A percentile compares a stretch with the other conserved stretches of the same genome.
Evolutionary conservation across 2,113 vertebrate species (phyloP).

Genomic region (Entomyzon cyanotis): DNA sequence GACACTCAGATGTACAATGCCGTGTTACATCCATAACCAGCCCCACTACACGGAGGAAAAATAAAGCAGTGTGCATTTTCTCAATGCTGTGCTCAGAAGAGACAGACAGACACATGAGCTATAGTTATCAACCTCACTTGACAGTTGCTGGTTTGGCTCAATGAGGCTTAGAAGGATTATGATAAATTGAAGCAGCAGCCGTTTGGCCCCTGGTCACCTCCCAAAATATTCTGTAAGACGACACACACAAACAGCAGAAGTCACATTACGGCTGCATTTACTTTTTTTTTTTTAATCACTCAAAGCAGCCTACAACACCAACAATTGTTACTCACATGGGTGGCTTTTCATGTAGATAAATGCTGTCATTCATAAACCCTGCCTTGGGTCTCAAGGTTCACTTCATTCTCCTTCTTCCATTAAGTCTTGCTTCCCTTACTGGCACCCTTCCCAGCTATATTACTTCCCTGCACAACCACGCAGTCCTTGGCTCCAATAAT

Average conservation of each 20-base stretch:
- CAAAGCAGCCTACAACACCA: neutral
- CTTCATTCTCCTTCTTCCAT: neutral
- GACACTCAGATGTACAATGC: neutral
- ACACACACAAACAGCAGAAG: conserved; percentile 59
- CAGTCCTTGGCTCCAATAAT: neutral
- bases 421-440: conserved; percentile 4
- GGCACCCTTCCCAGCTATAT: neutral
- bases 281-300: neutral
- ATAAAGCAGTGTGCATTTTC: neutral
- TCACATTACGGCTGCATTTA: conserved; percentile 44
- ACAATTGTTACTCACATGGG: conserved; percentile 18
- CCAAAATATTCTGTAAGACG: conserved; percentile 65
- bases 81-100: neutral
- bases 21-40: neutral
- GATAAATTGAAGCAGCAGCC: conserved; percentile 41
- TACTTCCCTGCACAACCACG: neutral
- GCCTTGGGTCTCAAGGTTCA: neutral
- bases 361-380: neutral
- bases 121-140: conserved; percentile 46
- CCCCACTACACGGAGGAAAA: neutral
- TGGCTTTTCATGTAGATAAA: neutral
- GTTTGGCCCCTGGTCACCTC: conserved; percentile 33
- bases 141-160: conserved; percentile 66
- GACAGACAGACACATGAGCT: conserved; percentile 8
- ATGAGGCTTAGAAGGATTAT: conserved; percentile 45